Evolutionary conservation across 1,140 invertebrate species (phyloP), one percentile per base, ranked within the genome.

Genomic region (Stegodyphus mimosarum): DNA sequence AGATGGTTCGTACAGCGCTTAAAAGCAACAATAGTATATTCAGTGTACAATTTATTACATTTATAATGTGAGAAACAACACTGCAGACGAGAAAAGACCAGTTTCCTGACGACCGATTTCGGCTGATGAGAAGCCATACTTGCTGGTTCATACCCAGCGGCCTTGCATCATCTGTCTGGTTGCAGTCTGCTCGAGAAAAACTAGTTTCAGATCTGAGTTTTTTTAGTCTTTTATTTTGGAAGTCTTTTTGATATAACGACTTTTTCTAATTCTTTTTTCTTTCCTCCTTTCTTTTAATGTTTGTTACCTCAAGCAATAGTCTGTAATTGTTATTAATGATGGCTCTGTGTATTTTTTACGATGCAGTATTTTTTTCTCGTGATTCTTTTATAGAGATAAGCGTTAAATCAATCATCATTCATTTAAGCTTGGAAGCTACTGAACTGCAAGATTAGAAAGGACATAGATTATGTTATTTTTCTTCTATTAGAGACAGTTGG

Each of bases 101-200:
- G 33, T 33, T 33, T 33, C 33, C 33, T 33, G 33, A 33, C 33
- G 33, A 33, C 74, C 74, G n/a, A 13, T 79, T 67, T 79, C 76
- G 63, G 66, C 51, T 79, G 66, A 64, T 51, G 49, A 48, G 49
- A 77, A 50, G 55, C 48, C n/a, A 6, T 53, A 3, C 33, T 33
- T 66, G 33, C 48, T 50, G 67, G 15, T 50, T 53, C 33, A 67
- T 69, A 69, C 52, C 48, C 50, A 69, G 7, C 51, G 76, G 18
- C 76, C 76, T 79, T 79, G 76, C 18, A 70, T 53, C 18, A 69
- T 69, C 50, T 51, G 76, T 79, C 76, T 79, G 76, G 76, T 69
- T 53, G 10, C 49, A 69, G 76, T 79, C 76, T 79, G n/a, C 64
- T 33, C 55, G 18, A 49, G 51, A 77, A n/a, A 10, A 5, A n/a